These are phyloP conservation scores for Lomographa bimaculata DNA, from an alignment of 2,888 invertebrate genomes.

Conservation along the genomic window DNA sequence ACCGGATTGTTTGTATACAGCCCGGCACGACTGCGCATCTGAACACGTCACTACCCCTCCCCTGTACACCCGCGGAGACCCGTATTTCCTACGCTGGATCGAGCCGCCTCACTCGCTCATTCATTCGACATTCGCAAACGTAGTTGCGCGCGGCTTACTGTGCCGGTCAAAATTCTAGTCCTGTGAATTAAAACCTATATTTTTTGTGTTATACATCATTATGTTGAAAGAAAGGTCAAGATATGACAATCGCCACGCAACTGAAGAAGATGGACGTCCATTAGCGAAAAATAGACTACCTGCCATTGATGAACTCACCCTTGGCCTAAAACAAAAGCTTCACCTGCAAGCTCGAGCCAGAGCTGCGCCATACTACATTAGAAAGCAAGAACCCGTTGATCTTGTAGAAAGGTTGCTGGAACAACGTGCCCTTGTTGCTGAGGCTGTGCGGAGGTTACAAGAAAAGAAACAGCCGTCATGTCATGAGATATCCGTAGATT, in stretches of 20 bases:
- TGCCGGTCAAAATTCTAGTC: constrained; percentile 60
- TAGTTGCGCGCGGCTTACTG: constrained; percentile 63
- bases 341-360: constrained; percentile 78
- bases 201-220: constrained; percentile 42
- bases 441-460: constrained; percentile 78
- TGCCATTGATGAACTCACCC: constrained; percentile 75
- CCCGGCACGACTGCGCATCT: constrained; percentile 82
- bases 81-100: constrained; percentile 71
- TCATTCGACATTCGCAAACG: constrained; percentile 81
- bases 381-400: constrained; percentile 81
- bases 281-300: constrained; percentile 68
- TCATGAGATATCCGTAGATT: constrained; percentile 80
- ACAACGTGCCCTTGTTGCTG: constrained; percentile 79
- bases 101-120: constrained; percentile 75
- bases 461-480: constrained; percentile 78
- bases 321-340: constrained; percentile 80
- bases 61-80: constrained; percentile 63
- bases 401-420: constrained; percentile 76
- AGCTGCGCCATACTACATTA: constrained; percentile 79
- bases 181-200: constrained; percentile 45
- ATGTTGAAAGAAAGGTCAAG: constrained; percentile 79
- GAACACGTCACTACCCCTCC: constrained; percentile 72
- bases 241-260: constrained; percentile 60
- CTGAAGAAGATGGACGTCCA: constrained; percentile 63
- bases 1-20: constrained; percentile 83